phyloP scores from a whole-genome alignment of 2,888 invertebrate species.

The Apomyelois bistriatella region DNA sequence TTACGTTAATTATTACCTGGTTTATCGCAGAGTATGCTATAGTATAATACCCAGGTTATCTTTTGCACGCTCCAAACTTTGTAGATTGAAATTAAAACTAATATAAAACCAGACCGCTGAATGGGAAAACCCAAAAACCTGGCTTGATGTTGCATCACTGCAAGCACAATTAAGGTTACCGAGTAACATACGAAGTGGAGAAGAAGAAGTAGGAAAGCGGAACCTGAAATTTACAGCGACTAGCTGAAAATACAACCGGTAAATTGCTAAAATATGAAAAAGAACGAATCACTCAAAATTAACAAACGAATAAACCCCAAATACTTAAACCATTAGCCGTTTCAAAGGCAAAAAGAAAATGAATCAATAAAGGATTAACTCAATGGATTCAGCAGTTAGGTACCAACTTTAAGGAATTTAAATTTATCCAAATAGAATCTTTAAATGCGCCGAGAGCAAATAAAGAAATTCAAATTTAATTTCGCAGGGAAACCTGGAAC shows the following conservation, averaged over 20 bases:
- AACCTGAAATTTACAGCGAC: too few relatives aligned
- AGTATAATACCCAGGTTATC: constrained; percentile 34
- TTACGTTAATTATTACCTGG: constrained; percentile 41
- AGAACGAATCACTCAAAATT: too few relatives aligned
- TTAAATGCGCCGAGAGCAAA: constrained; percentile 29
- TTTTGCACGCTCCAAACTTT: constrained; percentile 33
- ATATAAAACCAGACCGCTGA: too few relatives aligned
- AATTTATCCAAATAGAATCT: constrained; percentile 38
- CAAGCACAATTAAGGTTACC: too few relatives aligned
- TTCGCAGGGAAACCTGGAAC: constrained; percentile 18
- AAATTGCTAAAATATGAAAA: too few relatives aligned
- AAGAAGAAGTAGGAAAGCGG: too few relatives aligned
- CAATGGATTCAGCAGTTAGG: constrained; percentile 43
- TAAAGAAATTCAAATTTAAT: constrained; percentile 28
- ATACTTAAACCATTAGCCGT: too few relatives aligned
- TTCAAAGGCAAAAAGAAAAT: constrained; percentile 36
- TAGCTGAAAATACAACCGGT: too few relatives aligned
- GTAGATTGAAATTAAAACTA: constrained; percentile 28
- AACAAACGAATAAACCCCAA: too few relatives aligned
- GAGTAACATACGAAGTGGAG: too few relatives aligned
- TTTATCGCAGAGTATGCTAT: constrained; percentile 36
- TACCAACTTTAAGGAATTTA: constrained; percentile 34
- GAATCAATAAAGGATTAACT: constrained; percentile 46
- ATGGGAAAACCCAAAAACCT: too few relatives aligned
- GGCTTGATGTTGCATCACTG: too few relatives aligned